These are phyloP conservation scores for Clarias macrocephalus DNA, from an alignment of 2,113 vertebrate genomes.

Conservation along the genomic window DNA sequence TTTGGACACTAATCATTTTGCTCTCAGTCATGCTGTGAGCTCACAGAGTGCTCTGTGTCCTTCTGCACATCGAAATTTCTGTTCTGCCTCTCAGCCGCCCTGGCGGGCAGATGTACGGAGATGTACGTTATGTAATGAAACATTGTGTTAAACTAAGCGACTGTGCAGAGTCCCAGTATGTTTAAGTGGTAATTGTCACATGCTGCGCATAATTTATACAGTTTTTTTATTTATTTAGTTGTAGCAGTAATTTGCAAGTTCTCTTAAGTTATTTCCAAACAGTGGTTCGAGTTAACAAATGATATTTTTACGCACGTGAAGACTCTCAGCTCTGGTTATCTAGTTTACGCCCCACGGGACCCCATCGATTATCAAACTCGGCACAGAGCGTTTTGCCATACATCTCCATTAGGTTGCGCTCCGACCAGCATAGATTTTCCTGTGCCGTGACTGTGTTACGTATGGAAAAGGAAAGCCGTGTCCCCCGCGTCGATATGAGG, in stretches of 20 bases:
- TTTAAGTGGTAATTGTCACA: not conserved
- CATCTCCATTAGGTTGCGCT: constrained; percentile 97
- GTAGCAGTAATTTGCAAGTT: constrained; percentile 79
- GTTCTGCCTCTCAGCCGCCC: not conserved
- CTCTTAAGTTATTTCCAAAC: constrained; percentile 87
- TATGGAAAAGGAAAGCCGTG: constrained; percentile 87
- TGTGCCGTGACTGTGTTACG: constrained; percentile 92
- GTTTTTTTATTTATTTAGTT: too few species aligned
- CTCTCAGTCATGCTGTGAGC: not conserved
- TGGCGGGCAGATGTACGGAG: not conserved
- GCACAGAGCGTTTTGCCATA: constrained; percentile 97
- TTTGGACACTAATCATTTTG: not conserved
- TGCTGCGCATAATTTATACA: not conserved
- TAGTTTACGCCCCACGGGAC: constrained; percentile 91
- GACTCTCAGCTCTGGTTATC: constrained; percentile 88
- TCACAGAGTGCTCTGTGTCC: not conserved
- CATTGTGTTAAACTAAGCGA: not conserved
- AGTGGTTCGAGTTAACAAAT: constrained; percentile 87
- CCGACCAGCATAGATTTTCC: constrained; percentile 99
- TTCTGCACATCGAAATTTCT: not conserved
- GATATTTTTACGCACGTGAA: constrained; percentile 84
- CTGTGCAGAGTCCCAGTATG: not conserved
- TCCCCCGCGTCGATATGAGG: constrained; percentile 85
- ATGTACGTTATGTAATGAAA: not conserved
- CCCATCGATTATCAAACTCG: constrained; percentile 99